phyloP scores from a whole-genome alignment of 2,888 invertebrate species.

The Thymelicus acteon region DNA sequence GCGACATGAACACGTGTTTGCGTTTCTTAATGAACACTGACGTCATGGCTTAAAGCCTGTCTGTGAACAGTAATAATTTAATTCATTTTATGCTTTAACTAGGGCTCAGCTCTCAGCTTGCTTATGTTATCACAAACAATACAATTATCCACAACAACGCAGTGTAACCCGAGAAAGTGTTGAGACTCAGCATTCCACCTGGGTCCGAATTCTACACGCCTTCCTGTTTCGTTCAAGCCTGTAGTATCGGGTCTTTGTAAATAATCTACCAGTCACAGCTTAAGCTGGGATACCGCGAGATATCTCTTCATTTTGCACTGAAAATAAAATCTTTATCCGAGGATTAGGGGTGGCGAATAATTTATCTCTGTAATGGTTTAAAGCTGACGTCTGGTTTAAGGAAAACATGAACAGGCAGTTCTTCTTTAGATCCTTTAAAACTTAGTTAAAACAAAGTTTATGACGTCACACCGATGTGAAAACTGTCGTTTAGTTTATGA shows the following conservation, averaged over 20 bases:
- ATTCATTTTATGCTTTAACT: conserved; percentile 12
- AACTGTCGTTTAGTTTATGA: neutral
- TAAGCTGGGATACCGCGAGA: conserved; percentile 45
- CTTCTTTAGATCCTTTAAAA: conserved; percentile 26
- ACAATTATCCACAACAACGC: neutral
- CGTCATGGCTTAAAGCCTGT: conserved; percentile 1
- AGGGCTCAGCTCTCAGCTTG: neutral
- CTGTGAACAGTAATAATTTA: conserved; percentile 5
- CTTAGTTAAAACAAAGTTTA: conserved; percentile 21
- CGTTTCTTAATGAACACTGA: conserved; percentile 12
- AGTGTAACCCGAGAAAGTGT: too few species aligned
- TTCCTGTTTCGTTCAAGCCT: neutral
- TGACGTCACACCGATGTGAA: neutral
- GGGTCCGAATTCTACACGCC: neutral
- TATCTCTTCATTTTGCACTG: conserved; percentile 77
- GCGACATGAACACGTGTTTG: conserved; percentile 13
- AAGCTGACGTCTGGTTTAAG: conserved; percentile 75
- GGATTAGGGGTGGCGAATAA: conserved; percentile 67
- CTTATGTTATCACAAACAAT: neutral
- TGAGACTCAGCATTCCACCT: too few species aligned
- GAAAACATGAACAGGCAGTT: conserved; percentile 51
- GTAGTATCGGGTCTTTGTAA: neutral
- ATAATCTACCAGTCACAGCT: conserved; percentile 13
- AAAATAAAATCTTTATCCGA: conserved; percentile 78
- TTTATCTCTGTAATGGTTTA: conserved; percentile 78